Evolutionary conservation across 2,113 vertebrate species (phyloP).

Genomic region (Periophthalmodon schlosseri): DNA sequence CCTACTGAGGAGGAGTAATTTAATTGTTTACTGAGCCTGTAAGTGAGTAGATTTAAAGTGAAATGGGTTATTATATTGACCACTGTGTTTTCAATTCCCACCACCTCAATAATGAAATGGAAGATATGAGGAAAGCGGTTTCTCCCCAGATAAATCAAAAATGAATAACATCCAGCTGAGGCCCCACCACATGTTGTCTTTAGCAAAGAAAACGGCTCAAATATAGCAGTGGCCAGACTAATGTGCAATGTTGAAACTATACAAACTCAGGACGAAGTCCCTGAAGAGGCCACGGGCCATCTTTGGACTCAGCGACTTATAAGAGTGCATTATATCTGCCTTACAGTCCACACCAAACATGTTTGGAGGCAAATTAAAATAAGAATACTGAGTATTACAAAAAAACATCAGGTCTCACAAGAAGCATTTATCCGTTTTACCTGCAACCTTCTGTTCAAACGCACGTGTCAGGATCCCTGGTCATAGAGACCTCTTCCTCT

Average conservation of each 20-base stretch:
- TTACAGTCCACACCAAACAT: constrained; percentile 13
- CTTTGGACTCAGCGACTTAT: background rate
- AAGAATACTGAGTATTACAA: constrained; percentile 6
- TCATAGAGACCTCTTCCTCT: too few species aligned
- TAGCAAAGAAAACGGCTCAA: constrained; percentile 42
- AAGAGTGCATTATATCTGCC: background rate
- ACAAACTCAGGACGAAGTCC: constrained; percentile 50
- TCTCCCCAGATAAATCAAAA: constrained; percentile 51
- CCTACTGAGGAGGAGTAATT: constrained; percentile 19
- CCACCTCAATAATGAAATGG: constrained; percentile 41
- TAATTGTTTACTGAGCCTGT: constrained; percentile 26
- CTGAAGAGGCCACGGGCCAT: constrained; percentile 6
- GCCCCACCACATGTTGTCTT: constrained; percentile 46
- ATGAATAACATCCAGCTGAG: constrained; percentile 60
- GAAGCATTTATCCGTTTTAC: too few species aligned
- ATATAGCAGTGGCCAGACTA: constrained; percentile 42
- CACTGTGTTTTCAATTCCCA: constrained; percentile 48
- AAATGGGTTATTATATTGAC: constrained; percentile 46
- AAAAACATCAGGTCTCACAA: too few species aligned
- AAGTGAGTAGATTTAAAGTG: constrained; percentile 19
- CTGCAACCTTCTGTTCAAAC: too few species aligned
- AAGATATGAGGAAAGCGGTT: constrained; percentile 43
- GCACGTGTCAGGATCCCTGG: too few species aligned
- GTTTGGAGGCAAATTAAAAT: background rate
- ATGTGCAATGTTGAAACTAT: constrained; percentile 42